Percentiles rank a stretch among this genome's conserved stretches.
phyloP scores from a whole-genome alignment of 2,113 vertebrate species.

The Marmota flaviventris region DNA sequence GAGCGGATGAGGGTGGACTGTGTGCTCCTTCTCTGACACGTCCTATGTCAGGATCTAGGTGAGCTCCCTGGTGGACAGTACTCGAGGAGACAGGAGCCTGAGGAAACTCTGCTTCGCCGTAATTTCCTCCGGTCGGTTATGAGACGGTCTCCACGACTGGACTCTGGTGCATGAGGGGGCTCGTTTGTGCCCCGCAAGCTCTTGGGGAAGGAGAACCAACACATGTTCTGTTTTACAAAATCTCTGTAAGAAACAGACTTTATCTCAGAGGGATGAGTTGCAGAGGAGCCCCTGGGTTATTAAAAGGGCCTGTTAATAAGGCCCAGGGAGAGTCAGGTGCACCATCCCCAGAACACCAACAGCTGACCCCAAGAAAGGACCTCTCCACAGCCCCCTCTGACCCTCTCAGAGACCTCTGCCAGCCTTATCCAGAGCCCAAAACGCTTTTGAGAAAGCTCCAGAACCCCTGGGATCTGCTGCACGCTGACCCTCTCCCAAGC shows the following conservation, averaged over 20 bases:
- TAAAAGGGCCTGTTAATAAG: not conserved
- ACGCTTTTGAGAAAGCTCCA: too few relatives aligned
- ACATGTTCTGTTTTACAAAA: not conserved
- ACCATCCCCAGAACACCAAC: accelerated
- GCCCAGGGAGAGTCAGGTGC: accelerated
- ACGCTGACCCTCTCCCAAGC: accelerated
- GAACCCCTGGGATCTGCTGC: accelerated
- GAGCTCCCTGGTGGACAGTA: not conserved
- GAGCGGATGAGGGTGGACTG: not conserved
- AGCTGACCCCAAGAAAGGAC: accelerated
- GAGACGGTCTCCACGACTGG: not conserved
- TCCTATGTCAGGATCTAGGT: accelerated
- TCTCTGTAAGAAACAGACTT: not conserved
- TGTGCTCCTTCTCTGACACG: not conserved
- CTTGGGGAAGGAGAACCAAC: not conserved
- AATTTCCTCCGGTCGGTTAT: not conserved
- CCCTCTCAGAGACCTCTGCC: not conserved
- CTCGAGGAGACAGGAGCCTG: not conserved
- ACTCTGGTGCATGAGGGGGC: not conserved
- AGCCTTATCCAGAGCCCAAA: not conserved
- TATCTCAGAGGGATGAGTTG: not conserved
- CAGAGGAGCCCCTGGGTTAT: accelerated
- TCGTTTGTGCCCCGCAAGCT: not conserved
- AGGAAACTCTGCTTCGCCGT: not conserved
- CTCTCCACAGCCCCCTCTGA: accelerated